Conservation (phyloP, 2,888 invertebrate species). For the Junonia oenone region DNA sequence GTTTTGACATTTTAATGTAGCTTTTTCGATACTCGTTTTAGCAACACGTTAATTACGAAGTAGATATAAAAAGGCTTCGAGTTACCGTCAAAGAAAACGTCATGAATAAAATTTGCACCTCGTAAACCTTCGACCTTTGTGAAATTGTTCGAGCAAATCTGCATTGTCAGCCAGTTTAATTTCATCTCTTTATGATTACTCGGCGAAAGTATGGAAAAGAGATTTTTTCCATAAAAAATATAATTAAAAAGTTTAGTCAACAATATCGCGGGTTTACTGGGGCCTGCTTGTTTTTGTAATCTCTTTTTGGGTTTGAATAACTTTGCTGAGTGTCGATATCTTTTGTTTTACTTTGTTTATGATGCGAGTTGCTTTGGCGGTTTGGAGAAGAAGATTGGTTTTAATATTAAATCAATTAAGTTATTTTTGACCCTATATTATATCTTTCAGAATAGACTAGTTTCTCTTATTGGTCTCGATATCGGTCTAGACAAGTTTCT, state of each 20-base stretch:
- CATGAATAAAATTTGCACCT: conserved; percentile 3
- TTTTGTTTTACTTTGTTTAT: too few relatives aligned
- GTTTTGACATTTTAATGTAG: not conserved
- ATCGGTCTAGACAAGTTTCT: too few relatives aligned
- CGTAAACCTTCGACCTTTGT: not conserved
- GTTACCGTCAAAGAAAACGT: not conserved
- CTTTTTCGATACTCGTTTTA: not conserved
- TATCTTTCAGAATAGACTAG: too few relatives aligned
- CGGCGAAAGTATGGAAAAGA: not conserved
- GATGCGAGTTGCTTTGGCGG: too few relatives aligned
- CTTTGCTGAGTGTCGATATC: not conserved
- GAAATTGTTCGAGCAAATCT: not conserved
- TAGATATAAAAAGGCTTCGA: not conserved
- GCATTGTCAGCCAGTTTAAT: conserved; percentile 3
- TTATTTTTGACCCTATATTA: too few relatives aligned
- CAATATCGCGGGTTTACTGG: not conserved
- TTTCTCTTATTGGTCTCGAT: too few relatives aligned
- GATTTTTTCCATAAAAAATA: not conserved
- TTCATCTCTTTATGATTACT: not conserved
- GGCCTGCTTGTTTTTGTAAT: not conserved
- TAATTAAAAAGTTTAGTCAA: not conserved
- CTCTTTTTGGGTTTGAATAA: not conserved
- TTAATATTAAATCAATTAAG: too few relatives aligned
- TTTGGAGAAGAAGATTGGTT: too few relatives aligned
- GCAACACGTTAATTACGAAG: not conserved